Evolutionary conservation across 2,888 invertebrate species (phyloP), one percentile per base, ranked within the genome.

Genomic region (Bruchidius siliquastri): DNA sequence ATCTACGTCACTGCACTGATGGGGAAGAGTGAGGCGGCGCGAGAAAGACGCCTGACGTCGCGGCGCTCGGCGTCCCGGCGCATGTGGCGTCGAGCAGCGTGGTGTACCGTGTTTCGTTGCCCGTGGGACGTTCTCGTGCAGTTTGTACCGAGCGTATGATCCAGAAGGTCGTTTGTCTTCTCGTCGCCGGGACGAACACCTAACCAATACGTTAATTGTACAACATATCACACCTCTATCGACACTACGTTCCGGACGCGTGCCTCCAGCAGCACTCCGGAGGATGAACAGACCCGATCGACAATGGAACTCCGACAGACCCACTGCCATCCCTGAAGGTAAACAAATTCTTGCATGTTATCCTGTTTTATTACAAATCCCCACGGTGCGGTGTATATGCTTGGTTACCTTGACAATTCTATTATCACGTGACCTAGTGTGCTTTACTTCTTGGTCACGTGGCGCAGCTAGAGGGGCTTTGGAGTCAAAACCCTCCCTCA

Each of bases 61-160:
- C 82, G 80, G 79, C 82, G 77, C 76, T 75, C 79, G 73, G 74
- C 79, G 79, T 74, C 81, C 82, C 77, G 78, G 82, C 83, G 82
- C 81, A 83, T 78, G 82, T 82, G 82, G 80, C 83, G 82, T 84
- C 81, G 82, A 77, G 82, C 82, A 83, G 80, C 83, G 82, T 84
- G 84, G 82, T 83, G 84, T 83, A 49, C 84, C 84, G 82, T 84
- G 82, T 81, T 80, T 80, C 81, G 84, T 82, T 83, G 81, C 80
- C 79, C 80, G 80, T 49, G 49, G 49, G 49, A 49, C 49, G 30
- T 30, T 3, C 30, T 30, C 30, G 49, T 49, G 49, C 49, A 49
- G 49, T 49, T 49, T 49, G 6, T 49, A 49, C 49, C 49, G 49
- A 49, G 49, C 49, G 49, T 49, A 49, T 49, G 49, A 49, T 18